phyloP scores from a whole-genome alignment of 2,113 vertebrate species.

The Puma concolor region DNA sequence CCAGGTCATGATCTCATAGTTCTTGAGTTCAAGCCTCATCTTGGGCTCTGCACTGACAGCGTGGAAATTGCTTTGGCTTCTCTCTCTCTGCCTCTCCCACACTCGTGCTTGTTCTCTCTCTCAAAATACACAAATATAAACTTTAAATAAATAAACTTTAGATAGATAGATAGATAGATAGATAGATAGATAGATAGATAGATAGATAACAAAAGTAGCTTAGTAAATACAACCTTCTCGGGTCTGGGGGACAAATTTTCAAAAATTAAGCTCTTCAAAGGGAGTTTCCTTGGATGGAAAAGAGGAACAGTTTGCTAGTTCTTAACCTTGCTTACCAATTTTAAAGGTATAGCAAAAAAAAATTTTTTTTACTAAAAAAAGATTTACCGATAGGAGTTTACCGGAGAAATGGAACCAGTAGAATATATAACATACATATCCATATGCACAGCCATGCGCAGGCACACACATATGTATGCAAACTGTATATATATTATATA shows the following conservation, averaged over 20 bases:
- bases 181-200: too few species aligned
- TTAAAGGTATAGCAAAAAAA: background rate
- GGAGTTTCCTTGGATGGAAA: background rate
- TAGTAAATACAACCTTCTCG: background rate
- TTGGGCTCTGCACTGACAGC: too few species aligned
- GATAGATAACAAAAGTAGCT: background rate
- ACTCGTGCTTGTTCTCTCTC: too few species aligned
- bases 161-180: too few species aligned
- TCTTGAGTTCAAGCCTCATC: too few species aligned
- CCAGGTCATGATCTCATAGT: too few species aligned
- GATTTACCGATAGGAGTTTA: background rate
- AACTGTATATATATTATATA: background rate
- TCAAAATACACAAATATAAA: too few species aligned
- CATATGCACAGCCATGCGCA: accelerated
- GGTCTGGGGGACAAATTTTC: too few species aligned
- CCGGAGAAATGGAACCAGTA: background rate
- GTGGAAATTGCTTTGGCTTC: too few species aligned
- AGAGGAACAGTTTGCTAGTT: background rate
- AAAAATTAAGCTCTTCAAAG: background rate
- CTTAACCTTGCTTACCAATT: background rate
- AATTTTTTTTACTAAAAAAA: background rate
- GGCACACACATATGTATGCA: background rate
- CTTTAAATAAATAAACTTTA: too few species aligned
- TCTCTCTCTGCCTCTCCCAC: too few species aligned
- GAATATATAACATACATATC: background rate